Base-by-base conservation (phyloP, 2,797 vertebrate species). In the Todus mexicanus region DNA sequence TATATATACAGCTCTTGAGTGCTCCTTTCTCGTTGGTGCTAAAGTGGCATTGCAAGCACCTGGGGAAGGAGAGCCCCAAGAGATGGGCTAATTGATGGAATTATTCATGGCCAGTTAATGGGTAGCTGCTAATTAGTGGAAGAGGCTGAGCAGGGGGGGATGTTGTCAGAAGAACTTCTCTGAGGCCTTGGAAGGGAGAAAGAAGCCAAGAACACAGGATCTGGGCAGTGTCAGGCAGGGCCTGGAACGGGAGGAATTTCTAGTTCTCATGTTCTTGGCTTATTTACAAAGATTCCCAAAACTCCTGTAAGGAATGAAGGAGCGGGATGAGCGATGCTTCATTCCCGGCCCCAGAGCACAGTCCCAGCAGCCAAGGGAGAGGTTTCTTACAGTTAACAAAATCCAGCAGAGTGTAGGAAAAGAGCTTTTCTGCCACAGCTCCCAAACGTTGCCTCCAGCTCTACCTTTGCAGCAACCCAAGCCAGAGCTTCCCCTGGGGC, bases 241-340 rank as follows among this genome's bases (percentile, higher is more conserved):
- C 73, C 83, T 85, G 93, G 85, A 65, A 71, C 0, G 7, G 87
- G 59, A 92, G 79, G 92, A 94, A 94, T 95, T 94, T 70, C 73
- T 86, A 5, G 91, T 95, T 90, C 90, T 92, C 29, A 2, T 90
- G 77, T 76, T 90, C 93, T 91, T 90, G 96, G 92, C 83, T 91
- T 78, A 86, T 86, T 95, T 73, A 82, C 90, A 92, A 70, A 64
- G 87, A 93, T 86, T 92, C 87, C 94, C 91, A 43, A 95, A 96
- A 94, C 87, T 92, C 82, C 84, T 43, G 27, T 25, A 63, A 47
- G 14, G 54, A 91, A 53, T 0, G 0, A 84, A 69, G 23, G 83
- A 75, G 81, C 54, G 59, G 86, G 89, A 81, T 61, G 85, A 91
- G 87, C 89, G 77, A 59, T 64, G 65, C 60, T 56, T 85, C 78